Conservation (phyloP, 2,888 invertebrate species). For the Desoria tigrina region DNA sequence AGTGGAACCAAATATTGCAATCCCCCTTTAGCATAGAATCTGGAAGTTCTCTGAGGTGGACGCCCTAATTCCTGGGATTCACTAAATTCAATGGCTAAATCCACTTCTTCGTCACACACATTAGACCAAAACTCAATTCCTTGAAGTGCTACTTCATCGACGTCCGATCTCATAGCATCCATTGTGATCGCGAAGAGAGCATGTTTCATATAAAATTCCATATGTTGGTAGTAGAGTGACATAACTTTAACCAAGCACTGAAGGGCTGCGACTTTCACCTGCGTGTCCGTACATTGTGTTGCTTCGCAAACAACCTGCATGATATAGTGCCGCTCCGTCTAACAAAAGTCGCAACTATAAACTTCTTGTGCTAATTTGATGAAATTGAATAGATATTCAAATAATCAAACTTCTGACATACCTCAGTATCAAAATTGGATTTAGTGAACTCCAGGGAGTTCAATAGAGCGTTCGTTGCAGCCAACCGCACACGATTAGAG, state of each 20-base stretch:
- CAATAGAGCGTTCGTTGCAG: constrained; percentile 92
- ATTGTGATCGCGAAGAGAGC: constrained; percentile 92
- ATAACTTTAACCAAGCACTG: constrained; percentile 98
- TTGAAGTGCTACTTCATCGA: constrained; percentile 93
- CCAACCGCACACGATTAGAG: constrained; percentile 89
- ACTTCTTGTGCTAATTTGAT: neutral
- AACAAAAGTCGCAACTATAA: constrained; percentile 32
- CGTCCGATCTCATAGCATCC: constrained; percentile 96
- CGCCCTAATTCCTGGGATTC: constrained; percentile 93
- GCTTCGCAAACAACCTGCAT: constrained; percentile 99
- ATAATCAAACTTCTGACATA: constrained; percentile 54
- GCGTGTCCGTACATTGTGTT: constrained; percentile 87
- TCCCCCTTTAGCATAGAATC: constrained; percentile 98
- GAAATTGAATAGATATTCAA: neutral
- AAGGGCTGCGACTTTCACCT: constrained; percentile 92
- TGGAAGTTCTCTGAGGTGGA: constrained; percentile 87
- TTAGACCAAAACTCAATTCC: constrained; percentile 99
- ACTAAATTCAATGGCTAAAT: constrained; percentile 87
- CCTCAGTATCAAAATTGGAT: constrained; percentile 96
- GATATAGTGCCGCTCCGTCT: constrained; percentile 93
- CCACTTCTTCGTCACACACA: constrained; percentile 98
- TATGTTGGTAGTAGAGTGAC: constrained; percentile 96
- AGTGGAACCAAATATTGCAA: constrained; percentile 92
- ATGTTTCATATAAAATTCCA: constrained; percentile 99
- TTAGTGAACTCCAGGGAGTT: constrained; percentile 98